Conservation (phyloP, 2,797 vertebrate species). For the Lagodon rhomboides region DNA sequence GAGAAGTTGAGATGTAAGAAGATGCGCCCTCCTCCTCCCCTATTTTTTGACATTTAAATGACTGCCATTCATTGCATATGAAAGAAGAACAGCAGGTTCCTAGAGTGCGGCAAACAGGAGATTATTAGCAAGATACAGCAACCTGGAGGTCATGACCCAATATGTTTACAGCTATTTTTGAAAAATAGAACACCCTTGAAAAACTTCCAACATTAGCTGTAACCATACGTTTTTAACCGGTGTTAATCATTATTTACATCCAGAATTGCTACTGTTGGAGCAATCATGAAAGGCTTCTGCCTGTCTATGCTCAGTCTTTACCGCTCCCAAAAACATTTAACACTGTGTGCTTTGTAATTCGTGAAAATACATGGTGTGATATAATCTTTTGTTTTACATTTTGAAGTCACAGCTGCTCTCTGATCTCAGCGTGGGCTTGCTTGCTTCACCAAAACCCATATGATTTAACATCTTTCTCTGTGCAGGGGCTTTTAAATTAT, state of each 20-base stretch:
- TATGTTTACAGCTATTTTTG: neutral
- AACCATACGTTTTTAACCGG: too few relatives aligned
- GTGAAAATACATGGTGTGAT: constrained; percentile 8
- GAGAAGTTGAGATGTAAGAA: constrained; percentile 98
- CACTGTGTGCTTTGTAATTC: constrained; percentile 11
- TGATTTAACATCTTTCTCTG: constrained; percentile 38
- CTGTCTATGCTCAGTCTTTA: constrained; percentile 4
- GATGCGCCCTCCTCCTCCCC: constrained; percentile 11
- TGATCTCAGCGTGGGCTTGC: neutral
- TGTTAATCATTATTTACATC: constrained; percentile 12
- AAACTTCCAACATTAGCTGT: neutral
- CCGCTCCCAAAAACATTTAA: constrained; percentile 13
- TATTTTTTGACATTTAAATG: constrained; percentile 54
- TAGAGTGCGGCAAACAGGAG: constrained; percentile 35
- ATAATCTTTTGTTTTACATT: constrained; percentile 21
- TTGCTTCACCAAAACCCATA: neutral
- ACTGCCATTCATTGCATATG: constrained; percentile 41
- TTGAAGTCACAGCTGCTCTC: constrained; percentile 1
- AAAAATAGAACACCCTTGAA: neutral
- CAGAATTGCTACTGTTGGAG: neutral
- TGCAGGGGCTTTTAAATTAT: constrained; percentile 98
- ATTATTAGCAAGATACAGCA: constrained; percentile 32
- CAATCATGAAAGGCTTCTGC: constrained; percentile 1
- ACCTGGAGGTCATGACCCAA: constrained; percentile 7
- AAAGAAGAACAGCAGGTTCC: constrained; percentile 32